phyloP scores from a whole-genome alignment of 2,888 invertebrate species.

The Zonitis immaculata region DNA sequence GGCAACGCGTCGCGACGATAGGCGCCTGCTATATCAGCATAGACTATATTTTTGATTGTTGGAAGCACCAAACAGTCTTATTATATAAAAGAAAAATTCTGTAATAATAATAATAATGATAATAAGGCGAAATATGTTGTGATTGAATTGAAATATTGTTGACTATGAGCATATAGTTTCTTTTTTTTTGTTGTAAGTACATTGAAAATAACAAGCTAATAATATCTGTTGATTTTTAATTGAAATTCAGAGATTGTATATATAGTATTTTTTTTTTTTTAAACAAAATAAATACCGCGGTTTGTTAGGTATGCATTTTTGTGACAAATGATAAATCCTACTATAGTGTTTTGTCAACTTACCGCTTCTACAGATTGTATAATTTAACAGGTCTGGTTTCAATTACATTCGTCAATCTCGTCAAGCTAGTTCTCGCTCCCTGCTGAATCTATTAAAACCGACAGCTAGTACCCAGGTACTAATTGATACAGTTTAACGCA shows the following conservation, averaged over 20 bases:
- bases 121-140: no score
- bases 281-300: conserved; percentile 35
- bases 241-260: conserved; percentile 41
- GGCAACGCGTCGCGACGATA: conserved; percentile 26
- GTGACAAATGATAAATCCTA: conserved; percentile 43
- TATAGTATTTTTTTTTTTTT: conserved; percentile 31
- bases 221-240: conserved; percentile 46
- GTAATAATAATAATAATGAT: no score
- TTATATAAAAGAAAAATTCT: no score
- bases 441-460: conserved; percentile 21
- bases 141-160: not conserved
- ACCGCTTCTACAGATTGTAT: conserved; percentile 36
- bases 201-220: conserved; percentile 42
- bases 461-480: conserved; percentile 16
- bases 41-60: conserved; percentile 28
- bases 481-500: conserved; percentile 21
- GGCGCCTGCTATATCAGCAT: conserved; percentile 19
- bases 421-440: conserved; percentile 22
- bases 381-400: conserved; percentile 40
- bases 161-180: not conserved
- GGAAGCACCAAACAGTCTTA: conserved; percentile 1
- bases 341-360: conserved; percentile 43
- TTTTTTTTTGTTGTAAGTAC: conserved; percentile 8
- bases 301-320: conserved; percentile 48
- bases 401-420: conserved; percentile 29